Percentiles rank a stretch among this genome's conserved stretches.
phyloP scores from a whole-genome alignment of 1,140 invertebrate genomes.

The Saccostrea glomerata region DNA sequence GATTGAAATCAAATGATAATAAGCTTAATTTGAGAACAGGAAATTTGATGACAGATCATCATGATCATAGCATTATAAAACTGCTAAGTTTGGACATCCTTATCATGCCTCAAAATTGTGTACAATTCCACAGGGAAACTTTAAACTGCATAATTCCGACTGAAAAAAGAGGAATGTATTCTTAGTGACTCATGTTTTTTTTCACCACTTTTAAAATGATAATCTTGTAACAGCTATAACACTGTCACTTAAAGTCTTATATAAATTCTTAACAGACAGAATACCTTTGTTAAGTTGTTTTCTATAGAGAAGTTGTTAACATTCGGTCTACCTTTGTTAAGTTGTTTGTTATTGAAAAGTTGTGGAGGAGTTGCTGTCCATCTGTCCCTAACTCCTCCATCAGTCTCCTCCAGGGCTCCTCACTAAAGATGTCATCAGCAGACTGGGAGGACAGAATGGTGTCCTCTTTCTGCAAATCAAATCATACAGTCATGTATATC shows the following conservation, averaged over 20 bases:
- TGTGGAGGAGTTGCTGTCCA: slow-evolving; percentile 46
- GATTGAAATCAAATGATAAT: no score
- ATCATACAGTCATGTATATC: background rate
- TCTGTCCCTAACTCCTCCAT: slow-evolving; percentile 54
- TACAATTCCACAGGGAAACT: no score
- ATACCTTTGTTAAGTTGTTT: background rate
- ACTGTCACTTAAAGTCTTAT: no score
- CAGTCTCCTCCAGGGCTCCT: slow-evolving; percentile 56
- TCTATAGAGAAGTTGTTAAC: background rate
- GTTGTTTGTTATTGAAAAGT: slow-evolving; percentile 59
- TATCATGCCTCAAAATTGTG: no score
- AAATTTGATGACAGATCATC: no score
- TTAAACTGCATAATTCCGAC: no score
- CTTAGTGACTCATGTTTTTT: no score
- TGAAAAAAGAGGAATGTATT: no score
- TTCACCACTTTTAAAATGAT: background rate
- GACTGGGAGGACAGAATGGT: slow-evolving; percentile 58
- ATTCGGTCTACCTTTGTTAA: slow-evolving; percentile 57
- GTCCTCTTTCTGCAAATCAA: slow-evolving; percentile 46
- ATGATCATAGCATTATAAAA: no score
- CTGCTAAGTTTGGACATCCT: no score
- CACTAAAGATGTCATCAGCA: slow-evolving; percentile 58
- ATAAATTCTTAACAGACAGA: background rate
- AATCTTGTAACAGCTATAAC: background rate
- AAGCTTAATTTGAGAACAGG: no score